Evolutionary conservation across 1,140 invertebrate genomes (phyloP).

Genomic region (Brachionus rotundiformis): DNA sequence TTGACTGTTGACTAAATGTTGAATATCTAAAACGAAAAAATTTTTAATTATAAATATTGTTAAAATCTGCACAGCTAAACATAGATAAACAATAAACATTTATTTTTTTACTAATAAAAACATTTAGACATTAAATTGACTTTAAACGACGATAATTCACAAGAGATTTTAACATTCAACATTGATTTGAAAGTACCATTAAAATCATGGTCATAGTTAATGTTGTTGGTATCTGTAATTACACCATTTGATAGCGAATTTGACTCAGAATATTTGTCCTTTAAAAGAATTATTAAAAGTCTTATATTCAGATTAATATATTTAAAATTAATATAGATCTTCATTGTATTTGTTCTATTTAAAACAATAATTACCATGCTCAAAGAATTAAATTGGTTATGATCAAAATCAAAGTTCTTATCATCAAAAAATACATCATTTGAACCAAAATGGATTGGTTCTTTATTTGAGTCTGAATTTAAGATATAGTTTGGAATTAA

Average conservation of each 20-base stretch:
- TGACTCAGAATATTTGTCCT: not conserved
- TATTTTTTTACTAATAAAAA: not conserved
- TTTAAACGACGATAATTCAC: conserved; percentile 4
- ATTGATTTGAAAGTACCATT: conserved; percentile 22
- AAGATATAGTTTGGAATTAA: not conserved
- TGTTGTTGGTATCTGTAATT: not conserved
- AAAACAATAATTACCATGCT: not conserved
- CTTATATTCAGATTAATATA: not conserved
- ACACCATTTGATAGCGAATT: not conserved
- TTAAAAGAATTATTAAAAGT: not conserved
- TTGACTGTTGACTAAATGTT: not conserved
- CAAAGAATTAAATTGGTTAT: not conserved
- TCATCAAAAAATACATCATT: conserved; percentile 26
- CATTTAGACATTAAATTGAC: not conserved
- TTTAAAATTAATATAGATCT: not conserved
- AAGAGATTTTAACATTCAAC: conserved; percentile 29
- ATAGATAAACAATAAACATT: conserved; percentile 20
- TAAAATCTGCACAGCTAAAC: not conserved
- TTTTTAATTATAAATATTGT: not conserved
- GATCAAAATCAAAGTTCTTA: conserved; percentile 5
- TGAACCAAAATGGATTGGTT: not conserved
- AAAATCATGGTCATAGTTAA: conserved; percentile 9
- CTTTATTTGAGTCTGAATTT: not conserved
- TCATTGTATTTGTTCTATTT: not conserved
- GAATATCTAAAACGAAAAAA: not conserved